phyloP scores from a whole-genome alignment of 1,140 invertebrate genomes.

The Cryptotermes secundus region DNA sequence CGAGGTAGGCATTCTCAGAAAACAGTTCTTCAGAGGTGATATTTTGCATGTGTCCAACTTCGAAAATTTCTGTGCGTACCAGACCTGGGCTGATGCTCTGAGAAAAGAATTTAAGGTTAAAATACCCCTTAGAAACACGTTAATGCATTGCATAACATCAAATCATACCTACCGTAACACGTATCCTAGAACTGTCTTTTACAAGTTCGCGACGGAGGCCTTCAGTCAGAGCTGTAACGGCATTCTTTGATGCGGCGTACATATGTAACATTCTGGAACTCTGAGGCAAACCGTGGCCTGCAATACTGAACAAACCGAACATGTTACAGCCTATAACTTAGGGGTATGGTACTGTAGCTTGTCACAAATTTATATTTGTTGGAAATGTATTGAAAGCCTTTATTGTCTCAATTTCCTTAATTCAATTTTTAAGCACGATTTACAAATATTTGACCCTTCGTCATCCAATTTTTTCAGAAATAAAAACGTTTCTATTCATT shows the following conservation, averaged over 20 bases:
- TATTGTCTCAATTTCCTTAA: no score
- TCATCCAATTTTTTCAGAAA: no score
- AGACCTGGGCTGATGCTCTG: not conserved
- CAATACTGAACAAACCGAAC: not conserved
- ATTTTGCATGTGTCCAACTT: not conserved
- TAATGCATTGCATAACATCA: no score
- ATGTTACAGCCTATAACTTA: not conserved
- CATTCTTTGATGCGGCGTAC: conserved; percentile 51
- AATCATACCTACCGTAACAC: conserved; percentile 23
- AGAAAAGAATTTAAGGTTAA: not conserved
- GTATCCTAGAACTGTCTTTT: conserved; percentile 19
- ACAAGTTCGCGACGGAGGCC: conserved; percentile 49
- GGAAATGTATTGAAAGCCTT: no score
- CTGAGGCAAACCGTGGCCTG: not conserved
- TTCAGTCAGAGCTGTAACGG: conserved; percentile 48
- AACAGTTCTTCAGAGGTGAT: not conserved
- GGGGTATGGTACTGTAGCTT: no score
- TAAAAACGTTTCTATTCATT: no score
- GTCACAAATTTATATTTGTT: no score
- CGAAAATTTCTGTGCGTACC: not conserved
- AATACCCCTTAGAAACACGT: no score
- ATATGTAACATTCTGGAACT: not conserved
- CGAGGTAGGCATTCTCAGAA: not conserved
- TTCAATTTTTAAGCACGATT: not conserved
- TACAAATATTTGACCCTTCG: no score